Conservation (phyloP, 2,797 vertebrate genomes). For the Anguilla obscura region DNA sequence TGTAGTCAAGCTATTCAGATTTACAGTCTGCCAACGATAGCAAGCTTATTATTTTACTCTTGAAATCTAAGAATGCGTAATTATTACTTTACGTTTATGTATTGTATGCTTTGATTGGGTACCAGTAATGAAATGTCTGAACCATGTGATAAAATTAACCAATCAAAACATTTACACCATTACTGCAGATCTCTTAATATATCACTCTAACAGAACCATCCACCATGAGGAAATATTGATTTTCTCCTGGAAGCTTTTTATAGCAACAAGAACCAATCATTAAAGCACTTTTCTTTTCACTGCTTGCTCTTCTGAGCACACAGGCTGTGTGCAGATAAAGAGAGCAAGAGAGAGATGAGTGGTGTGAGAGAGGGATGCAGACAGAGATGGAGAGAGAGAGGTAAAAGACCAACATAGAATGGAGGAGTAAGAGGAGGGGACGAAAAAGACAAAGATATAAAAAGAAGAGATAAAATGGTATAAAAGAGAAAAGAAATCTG, state of each 20-base stretch:
- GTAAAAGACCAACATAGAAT: neutral
- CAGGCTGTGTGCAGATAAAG: neutral
- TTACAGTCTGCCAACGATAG: neutral
- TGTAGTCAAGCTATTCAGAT: neutral
- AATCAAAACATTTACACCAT: neutral
- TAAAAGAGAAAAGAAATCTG: neutral
- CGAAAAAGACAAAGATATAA: neutral
- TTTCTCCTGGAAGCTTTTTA: conserved; percentile 27
- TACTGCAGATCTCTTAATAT: neutral
- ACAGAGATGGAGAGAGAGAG: neutral
- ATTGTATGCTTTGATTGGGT: neutral
- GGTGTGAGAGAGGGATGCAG: neutral
- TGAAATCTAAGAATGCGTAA: neutral
- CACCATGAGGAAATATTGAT: conserved; percentile 20
- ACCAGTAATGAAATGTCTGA: neutral
- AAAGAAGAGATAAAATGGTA: neutral
- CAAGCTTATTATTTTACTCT: neutral
- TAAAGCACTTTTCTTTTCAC: conserved; percentile 21
- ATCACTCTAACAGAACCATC: neutral
- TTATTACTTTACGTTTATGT: neutral
- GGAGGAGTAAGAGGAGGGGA: neutral
- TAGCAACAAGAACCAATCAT: conserved; percentile 20
- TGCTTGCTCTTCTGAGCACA: conserved; percentile 10
- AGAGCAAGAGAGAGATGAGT: neutral
- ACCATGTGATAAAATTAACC: neutral